Conservation (phyloP, 35 echinoderm and acorn worm genomes). For the Amphiura filiformis region DNA sequence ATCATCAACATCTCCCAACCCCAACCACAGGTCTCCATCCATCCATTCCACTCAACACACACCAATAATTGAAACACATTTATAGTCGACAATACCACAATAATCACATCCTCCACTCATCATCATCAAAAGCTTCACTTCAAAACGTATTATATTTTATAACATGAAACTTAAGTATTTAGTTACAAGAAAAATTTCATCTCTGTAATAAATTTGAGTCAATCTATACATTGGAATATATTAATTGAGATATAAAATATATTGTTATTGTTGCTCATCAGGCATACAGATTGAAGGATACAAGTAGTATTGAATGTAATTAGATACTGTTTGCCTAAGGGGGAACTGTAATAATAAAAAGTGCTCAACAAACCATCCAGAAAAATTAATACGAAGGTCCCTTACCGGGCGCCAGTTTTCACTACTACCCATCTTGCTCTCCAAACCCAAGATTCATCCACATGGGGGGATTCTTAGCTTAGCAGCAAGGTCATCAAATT, state of each 20-base stretch:
- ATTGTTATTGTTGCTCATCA: slow-evolving; percentile 6
- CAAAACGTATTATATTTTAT: too few relatives aligned
- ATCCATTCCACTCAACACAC: too few relatives aligned
- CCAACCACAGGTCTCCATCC: too few relatives aligned
- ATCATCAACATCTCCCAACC: too few relatives aligned
- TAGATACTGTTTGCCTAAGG: slow-evolving; percentile 1
- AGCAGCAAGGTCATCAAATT: slow-evolving; percentile 1
- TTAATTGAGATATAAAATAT: slow-evolving; percentile 6
- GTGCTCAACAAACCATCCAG: not conserved
- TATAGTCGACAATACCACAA: too few relatives aligned
- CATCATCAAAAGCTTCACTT: too few relatives aligned
- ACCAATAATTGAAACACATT: too few relatives aligned
- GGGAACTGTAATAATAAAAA: slow-evolving; percentile 12
- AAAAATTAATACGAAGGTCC: slow-evolving; percentile 4
- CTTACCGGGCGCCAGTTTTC: not conserved
- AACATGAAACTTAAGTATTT: too few relatives aligned
- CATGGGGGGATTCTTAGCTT: not conserved
- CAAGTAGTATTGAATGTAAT: slow-evolving; percentile 1
- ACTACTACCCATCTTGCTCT: not conserved
- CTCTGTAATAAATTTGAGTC: too few relatives aligned
- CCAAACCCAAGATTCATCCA: not conserved
- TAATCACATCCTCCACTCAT: too few relatives aligned
- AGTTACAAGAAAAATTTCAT: too few relatives aligned
- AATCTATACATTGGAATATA: not conserved
- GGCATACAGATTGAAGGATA: not conserved